These are phyloP conservation scores for Pongo abelii DNA, from an alignment of 2,113 vertebrate species.

Conservation along the genomic window DNA sequence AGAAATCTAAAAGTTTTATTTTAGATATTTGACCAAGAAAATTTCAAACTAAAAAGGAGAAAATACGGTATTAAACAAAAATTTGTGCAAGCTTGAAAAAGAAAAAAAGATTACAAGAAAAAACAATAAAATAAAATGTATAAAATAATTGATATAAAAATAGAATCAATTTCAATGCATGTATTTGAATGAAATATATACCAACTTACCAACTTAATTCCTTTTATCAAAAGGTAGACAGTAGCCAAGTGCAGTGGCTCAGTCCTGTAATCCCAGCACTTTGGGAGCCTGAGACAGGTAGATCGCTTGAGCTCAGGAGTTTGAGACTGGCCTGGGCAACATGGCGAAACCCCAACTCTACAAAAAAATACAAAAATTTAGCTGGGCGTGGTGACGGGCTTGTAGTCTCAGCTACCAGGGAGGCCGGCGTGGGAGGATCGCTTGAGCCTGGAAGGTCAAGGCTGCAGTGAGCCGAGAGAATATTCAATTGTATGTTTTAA, in stretches of 20 bases:
- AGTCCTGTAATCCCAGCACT: too few relatives aligned
- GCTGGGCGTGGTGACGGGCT: too few relatives aligned
- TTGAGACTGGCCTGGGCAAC: too few relatives aligned
- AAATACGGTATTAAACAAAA: neutral
- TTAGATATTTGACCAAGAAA: neutral
- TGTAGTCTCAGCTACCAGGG: too few relatives aligned
- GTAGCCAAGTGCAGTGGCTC: neutral
- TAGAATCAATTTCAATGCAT: neutral
- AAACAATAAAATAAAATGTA: too few relatives aligned
- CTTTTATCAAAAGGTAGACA: neutral
- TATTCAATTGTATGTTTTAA: neutral
- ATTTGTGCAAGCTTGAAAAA: neutral
- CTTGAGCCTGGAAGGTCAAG: too few relatives aligned
- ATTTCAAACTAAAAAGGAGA: neutral
- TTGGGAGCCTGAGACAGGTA: too few relatives aligned
- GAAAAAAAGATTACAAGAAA: neutral
- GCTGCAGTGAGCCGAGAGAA: too few relatives aligned
- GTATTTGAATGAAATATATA: neutral
- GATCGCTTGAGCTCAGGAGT: too few relatives aligned
- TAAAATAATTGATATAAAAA: neutral
- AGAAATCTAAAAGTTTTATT: neutral
- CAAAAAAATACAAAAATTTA: too few relatives aligned
- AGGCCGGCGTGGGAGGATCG: too few relatives aligned
- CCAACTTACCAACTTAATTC: neutral
- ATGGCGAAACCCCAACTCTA: too few relatives aligned